phyloP scores from a whole-genome alignment of 2,888 invertebrate species.

The Rhogogaster chlorosoma region DNA sequence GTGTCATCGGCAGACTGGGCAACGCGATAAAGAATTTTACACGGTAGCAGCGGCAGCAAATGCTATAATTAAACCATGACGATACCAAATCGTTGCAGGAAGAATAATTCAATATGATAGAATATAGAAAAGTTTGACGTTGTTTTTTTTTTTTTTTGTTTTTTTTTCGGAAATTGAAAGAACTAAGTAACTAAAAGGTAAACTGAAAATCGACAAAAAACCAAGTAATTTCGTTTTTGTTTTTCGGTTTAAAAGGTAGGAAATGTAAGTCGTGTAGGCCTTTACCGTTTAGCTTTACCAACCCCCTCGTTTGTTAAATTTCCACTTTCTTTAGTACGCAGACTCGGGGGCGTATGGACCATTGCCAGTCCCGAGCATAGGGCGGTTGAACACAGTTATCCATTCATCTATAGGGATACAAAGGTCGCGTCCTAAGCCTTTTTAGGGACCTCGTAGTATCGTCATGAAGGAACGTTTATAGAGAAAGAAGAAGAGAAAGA shows the following conservation, averaged over 20 bases:
- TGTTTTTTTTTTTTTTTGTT: too few species aligned
- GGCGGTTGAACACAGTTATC: neutral
- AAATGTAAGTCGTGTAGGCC: neutral
- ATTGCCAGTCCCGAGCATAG: neutral
- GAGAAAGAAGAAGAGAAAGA: neutral
- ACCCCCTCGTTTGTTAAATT: neutral
- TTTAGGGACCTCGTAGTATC: constrained; percentile 2
- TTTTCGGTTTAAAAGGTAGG: neutral
- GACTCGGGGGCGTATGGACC: constrained; percentile 8
- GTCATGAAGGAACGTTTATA: neutral
- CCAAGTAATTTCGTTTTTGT: neutral
- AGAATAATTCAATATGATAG: neutral
- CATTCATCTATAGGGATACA: constrained; percentile 7
- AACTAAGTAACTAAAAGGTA: neutral
- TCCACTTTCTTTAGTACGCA: neutral
- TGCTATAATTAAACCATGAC: neutral
- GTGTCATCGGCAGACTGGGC: neutral
- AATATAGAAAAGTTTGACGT: neutral
- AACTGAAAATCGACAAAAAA: neutral
- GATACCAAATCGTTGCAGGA: neutral
- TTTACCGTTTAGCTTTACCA: neutral
- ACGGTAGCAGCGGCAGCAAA: neutral
- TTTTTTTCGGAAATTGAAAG: neutral
- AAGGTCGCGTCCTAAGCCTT: constrained; percentile 13
- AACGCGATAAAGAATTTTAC: neutral